phyloP scores from a whole-genome alignment of 2,888 invertebrate species.

The Sceliomorpha sp. region DNA sequence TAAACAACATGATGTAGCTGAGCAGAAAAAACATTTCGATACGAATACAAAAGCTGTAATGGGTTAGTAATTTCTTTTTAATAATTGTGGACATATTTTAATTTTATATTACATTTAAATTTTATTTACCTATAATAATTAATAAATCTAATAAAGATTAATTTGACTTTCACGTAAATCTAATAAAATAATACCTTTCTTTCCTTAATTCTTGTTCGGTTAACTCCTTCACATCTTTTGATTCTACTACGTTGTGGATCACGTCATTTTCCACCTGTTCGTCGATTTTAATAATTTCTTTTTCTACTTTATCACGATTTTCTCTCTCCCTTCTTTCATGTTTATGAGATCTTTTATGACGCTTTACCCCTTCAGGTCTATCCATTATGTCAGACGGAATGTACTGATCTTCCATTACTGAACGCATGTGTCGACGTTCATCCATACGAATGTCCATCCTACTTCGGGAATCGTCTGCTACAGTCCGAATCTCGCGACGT shows the following conservation, averaged over 20 bases:
- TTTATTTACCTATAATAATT: too few relatives aligned
- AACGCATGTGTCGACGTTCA: slow-evolving; percentile 68
- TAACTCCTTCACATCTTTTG: slow-evolving; percentile 76
- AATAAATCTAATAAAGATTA: too few relatives aligned
- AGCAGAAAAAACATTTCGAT: too few relatives aligned
- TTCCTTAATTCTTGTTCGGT: slow-evolving; percentile 80
- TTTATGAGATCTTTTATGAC: slow-evolving; percentile 81
- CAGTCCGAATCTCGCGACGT: slow-evolving; percentile 67
- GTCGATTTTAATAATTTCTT: slow-evolving; percentile 76
- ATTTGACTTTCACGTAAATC: too few relatives aligned
- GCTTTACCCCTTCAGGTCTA: slow-evolving; percentile 68
- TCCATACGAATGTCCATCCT: slow-evolving; percentile 69
- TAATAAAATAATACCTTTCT: slow-evolving; percentile 84
- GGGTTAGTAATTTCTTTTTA: too few relatives aligned
- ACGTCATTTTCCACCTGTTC: slow-evolving; percentile 73
- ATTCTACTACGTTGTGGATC: slow-evolving; percentile 42
- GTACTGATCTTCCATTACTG: slow-evolving; percentile 69
- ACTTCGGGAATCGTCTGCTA: slow-evolving; percentile 65
- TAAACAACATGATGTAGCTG: too few relatives aligned
- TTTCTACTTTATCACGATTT: slow-evolving; percentile 69
- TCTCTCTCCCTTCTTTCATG: slow-evolving; percentile 83
- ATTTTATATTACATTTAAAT: too few relatives aligned
- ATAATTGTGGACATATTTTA: too few relatives aligned
- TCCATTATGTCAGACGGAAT: slow-evolving; percentile 68
- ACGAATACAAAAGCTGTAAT: too few relatives aligned